Percentiles rank a stretch among this genome's conserved stretches.
Conservation (phyloP, 2,888 invertebrate genomes). For the Sepioteuthis lessoniana region DNA sequence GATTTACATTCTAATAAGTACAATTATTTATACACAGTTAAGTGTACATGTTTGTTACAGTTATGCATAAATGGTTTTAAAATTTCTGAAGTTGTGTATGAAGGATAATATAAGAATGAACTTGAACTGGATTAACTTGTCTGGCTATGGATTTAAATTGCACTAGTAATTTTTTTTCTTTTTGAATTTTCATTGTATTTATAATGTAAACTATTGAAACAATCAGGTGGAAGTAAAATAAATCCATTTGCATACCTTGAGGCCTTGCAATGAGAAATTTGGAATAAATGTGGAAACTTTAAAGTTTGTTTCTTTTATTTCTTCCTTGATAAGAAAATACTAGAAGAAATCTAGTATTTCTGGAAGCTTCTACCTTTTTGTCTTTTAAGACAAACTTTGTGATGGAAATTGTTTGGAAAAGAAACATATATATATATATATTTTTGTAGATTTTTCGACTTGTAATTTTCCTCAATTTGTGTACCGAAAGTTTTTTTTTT, state of each 20-base stretch:
- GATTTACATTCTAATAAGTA: neutral
- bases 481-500: too few relatives aligned
- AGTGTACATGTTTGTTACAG: too few relatives aligned
- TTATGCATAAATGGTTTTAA: neutral
- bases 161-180: neutral
- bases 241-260: too few relatives aligned
- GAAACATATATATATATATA: neutral
- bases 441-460: neutral
- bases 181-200: neutral
- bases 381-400: neutral
- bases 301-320: conserved; percentile 20
- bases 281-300: neutral
- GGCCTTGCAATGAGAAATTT: too few relatives aligned
- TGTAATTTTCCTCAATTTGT: neutral
- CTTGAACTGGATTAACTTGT: too few relatives aligned
- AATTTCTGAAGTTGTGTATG: neutral
- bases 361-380: neutral
- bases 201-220: too few relatives aligned
- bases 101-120: neutral
- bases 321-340: neutral
- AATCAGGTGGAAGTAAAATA: too few relatives aligned
- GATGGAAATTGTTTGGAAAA: neutral
- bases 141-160: neutral
- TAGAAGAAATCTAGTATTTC: neutral
- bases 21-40: neutral